Conservation (phyloP, 1,140 invertebrate genomes). For the Muscidifurax raptorellus region DNA sequence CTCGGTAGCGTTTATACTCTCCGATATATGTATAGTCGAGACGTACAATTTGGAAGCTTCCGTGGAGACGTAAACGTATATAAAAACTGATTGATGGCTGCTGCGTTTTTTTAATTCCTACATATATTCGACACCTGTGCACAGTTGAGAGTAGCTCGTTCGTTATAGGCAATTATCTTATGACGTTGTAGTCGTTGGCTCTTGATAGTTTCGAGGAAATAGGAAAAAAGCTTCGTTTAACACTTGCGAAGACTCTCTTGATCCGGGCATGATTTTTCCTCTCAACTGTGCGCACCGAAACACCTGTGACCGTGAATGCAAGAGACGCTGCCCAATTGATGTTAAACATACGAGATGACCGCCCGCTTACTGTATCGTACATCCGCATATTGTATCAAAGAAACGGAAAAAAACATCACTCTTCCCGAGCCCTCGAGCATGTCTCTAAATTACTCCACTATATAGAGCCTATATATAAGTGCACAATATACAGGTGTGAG, state of each 20-base stretch:
- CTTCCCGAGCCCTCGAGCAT: too few relatives aligned
- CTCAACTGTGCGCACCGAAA: conserved; percentile 1
- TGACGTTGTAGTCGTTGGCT: neutral
- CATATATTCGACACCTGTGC: neutral
- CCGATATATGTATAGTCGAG: neutral
- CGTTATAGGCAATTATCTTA: too few relatives aligned
- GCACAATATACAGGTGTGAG: too few relatives aligned
- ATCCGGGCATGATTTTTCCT: too few relatives aligned
- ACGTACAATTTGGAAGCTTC: neutral
- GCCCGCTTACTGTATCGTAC: neutral
- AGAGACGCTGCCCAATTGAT: conserved; percentile 51
- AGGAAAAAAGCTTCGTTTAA: too few relatives aligned
- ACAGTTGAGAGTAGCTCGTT: neutral
- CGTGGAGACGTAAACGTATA: neutral
- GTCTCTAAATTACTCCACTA: too few relatives aligned
- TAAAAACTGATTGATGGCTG: neutral
- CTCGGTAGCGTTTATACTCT: neutral
- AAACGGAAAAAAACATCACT: too few relatives aligned
- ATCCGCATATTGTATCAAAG: too few relatives aligned
- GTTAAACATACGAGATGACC: neutral
- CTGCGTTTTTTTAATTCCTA: neutral
- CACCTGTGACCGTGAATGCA: neutral
- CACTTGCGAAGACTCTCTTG: too few relatives aligned
- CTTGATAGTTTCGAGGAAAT: neutral
- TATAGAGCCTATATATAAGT: too few relatives aligned